Evolutionary conservation across 2,113 vertebrate genomes (phyloP).

Genomic region (Chlorodrepanis virens): DNA sequence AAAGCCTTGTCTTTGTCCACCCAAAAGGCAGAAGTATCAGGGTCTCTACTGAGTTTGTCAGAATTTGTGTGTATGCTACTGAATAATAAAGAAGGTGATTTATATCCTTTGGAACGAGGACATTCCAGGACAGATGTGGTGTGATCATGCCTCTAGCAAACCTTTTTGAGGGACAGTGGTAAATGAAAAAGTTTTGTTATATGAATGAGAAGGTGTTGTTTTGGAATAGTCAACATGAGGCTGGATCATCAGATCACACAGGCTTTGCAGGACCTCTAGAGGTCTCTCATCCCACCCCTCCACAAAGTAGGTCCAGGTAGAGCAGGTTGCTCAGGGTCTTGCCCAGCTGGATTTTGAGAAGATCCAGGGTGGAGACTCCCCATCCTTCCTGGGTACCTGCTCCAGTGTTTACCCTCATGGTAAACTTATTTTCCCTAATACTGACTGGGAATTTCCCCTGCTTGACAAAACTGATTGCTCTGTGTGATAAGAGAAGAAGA

Average conservation of each 20-base stretch:
- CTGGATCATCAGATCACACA: not conserved
- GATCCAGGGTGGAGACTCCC: not conserved
- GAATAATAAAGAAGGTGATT: not conserved
- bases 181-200: not conserved
- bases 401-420: not conserved
- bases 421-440: conserved; percentile 7
- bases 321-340: not conserved
- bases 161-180: not conserved
- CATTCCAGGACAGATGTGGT: not conserved
- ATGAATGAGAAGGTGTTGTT: not conserved
- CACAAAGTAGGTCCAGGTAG: not conserved
- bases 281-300: not conserved
- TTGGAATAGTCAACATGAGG: not conserved
- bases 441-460: not conserved
- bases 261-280: not conserved
- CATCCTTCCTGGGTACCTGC: not conserved
- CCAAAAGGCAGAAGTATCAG: not conserved
- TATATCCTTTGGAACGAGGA: not conserved
- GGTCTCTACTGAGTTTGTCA: not conserved
- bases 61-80: not conserved
- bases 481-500: not conserved
- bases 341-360: not conserved
- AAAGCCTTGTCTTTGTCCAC: not conserved
- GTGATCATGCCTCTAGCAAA: not conserved
- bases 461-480: not conserved